Percentiles rank a stretch among this genome's conserved stretches.
phyloP scores from a whole-genome alignment of 1,140 invertebrate genomes.

The Lithobius niger region DNA sequence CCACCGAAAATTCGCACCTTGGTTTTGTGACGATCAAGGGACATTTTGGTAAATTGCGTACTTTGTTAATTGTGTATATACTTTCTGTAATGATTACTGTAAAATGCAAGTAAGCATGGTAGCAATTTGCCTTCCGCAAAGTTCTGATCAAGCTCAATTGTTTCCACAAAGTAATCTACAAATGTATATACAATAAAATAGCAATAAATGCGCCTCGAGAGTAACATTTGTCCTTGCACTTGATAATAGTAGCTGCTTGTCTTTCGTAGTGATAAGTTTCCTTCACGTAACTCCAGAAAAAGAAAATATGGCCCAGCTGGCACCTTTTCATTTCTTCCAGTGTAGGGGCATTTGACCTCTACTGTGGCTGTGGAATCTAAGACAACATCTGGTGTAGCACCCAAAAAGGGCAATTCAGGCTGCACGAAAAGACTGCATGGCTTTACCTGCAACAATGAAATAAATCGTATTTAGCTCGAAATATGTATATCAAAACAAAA shows the following conservation, averaged over 20 bases:
- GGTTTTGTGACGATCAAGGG: too few relatives aligned
- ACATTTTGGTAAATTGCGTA: too few relatives aligned
- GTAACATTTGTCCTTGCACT: not conserved
- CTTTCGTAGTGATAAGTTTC: not conserved
- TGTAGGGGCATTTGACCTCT: not conserved
- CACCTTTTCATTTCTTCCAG: not conserved
- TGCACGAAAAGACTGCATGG: not conserved
- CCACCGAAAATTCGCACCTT: too few relatives aligned
- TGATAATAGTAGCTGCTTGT: not conserved
- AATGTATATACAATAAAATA: slow-evolving; percentile 5
- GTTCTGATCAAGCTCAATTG: too few relatives aligned
- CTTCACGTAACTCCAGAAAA: not conserved
- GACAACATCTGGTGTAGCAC: not conserved
- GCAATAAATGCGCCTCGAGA: not conserved
- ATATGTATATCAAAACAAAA: too few relatives aligned
- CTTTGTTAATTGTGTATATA: too few relatives aligned
- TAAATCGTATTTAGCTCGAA: too few relatives aligned
- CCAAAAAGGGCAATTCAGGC: not conserved
- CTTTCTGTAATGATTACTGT: too few relatives aligned
- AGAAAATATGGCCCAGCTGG: not conserved
- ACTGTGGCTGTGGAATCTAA: not conserved
- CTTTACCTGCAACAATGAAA: too few relatives aligned
- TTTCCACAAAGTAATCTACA: too few relatives aligned
- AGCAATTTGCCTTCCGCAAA: too few relatives aligned
- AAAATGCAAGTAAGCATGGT: too few relatives aligned